A percentile compares a stretch with the other conserved stretches of the same genome.
phyloP scores from a whole-genome alignment of 2,113 vertebrate genomes.

The Pseudonaja textilis region DNA sequence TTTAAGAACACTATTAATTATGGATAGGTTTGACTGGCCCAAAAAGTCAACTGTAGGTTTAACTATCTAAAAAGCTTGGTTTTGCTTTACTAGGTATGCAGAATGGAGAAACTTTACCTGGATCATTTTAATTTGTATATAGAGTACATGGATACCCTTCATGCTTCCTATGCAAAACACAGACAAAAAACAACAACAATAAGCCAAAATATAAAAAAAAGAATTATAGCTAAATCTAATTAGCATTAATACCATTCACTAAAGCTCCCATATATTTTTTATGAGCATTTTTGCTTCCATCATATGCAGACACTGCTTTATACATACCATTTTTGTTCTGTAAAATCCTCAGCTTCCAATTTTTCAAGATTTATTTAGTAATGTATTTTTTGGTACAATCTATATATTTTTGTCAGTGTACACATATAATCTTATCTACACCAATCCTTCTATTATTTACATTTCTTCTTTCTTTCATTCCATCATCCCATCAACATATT shows the following conservation, averaged over 20 bases:
- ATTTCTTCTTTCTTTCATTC: neutral
- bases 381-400: neutral
- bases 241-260: neutral
- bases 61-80: neutral
- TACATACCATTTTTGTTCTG: neutral
- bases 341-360: neutral
- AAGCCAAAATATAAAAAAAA: neutral
- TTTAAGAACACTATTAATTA: neutral
- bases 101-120: constrained; percentile 9
- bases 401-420: neutral
- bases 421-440: neutral
- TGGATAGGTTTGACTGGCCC: neutral
- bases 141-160: neutral
- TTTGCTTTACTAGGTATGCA: neutral
- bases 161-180: neutral
- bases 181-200: neutral
- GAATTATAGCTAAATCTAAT: neutral
- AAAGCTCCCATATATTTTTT: neutral
- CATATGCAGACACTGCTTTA: neutral
- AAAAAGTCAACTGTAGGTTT: neutral
- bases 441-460: neutral
- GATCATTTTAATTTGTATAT: constrained; percentile 23
- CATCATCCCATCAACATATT: neutral
- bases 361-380: neutral
- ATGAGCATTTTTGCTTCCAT: neutral